phyloP scores from a whole-genome alignment of 1,140 invertebrate species.

The Chymomyza costata region DNA sequence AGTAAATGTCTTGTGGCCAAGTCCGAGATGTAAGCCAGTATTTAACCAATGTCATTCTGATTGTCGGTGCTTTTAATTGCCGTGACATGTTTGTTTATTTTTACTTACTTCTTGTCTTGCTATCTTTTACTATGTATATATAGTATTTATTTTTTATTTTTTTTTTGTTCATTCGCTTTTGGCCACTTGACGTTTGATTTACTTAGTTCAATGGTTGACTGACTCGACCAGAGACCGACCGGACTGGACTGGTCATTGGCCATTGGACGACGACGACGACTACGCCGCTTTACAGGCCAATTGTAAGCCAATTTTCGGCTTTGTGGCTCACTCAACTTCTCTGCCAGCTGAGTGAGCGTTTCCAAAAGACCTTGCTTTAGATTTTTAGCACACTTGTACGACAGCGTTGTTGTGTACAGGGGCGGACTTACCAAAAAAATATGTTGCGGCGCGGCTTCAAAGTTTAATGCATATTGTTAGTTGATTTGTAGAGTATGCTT shows the following conservation, averaged over 20 bases:
- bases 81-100: slow-evolving; percentile 60
- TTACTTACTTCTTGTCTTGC: slow-evolving; percentile 12
- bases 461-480: too few species aligned
- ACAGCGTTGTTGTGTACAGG: too few species aligned
- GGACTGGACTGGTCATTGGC: slow-evolving; percentile 20
- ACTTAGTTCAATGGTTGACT: slow-evolving; percentile 38
- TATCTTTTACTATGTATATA: not conserved
- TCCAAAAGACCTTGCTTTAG: slow-evolving; percentile 1
- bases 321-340: slow-evolving; percentile 16
- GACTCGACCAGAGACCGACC: too few species aligned
- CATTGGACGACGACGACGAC: too few species aligned
- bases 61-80: slow-evolving; percentile 61
- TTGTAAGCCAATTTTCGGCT: slow-evolving; percentile 67
- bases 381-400: slow-evolving; percentile 61
- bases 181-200: slow-evolving; percentile 47
- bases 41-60: too few species aligned
- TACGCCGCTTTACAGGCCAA: slow-evolving; percentile 66
- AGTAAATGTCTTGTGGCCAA: too few species aligned
- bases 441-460: too few species aligned
- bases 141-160: too few species aligned
- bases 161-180: slow-evolving; percentile 24
- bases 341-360: not conserved
- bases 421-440: too few species aligned
- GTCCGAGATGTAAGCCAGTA: too few species aligned
- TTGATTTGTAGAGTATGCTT: too few species aligned